Evolutionary conservation across 2,888 invertebrate species (phyloP), one percentile per base, ranked within the genome.

Genomic region (Synanthedon vespiformis): DNA sequence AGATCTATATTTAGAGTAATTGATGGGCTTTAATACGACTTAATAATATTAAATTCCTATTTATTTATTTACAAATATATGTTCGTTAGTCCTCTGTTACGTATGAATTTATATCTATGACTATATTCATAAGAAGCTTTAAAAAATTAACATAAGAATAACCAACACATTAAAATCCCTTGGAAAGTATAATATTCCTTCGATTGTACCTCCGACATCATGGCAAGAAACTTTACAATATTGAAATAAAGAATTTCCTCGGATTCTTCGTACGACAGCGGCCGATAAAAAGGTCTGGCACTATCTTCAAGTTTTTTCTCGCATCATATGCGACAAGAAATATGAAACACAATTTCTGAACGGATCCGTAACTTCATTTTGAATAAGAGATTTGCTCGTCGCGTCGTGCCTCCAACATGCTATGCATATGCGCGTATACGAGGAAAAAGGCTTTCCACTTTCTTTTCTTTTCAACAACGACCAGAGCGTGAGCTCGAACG

Each of bases 281-380:
- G 58, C 55, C 55, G 57, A 58, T 57, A 58, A 71, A 74, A 68
- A 67, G 62, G 63, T 68, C 62, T 62, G 59, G 55, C 74, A 75
- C 70, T 70, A 71, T 74, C 64, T 63, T 61, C 61, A 77, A 78
- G 70, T 77, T 80, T 77, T 78, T 77, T 70, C 67, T 58, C 67
- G 67, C 70, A 63, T 74, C 77, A 76, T 72, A 76, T 70, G 71
- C 67, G 64, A 64, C 67, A 63, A 64, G 73, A 78, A 80, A 77
- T 77, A 80, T 74, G 77, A 82, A 74, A 80, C 68, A 79, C 77
- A 77, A 77, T 81, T 75, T 75, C 76, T 71, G 76, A 70, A 68
- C 67, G 69, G 69, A 78, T 78, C 70, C 71, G 78, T 82, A 82
- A 82, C 81, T 84, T 77, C 72, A 75, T 84, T 84, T 77, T 72